These are phyloP conservation scores for Dynastes tityus DNA, from an alignment of 2,888 invertebrate species.

Conservation along the genomic window DNA sequence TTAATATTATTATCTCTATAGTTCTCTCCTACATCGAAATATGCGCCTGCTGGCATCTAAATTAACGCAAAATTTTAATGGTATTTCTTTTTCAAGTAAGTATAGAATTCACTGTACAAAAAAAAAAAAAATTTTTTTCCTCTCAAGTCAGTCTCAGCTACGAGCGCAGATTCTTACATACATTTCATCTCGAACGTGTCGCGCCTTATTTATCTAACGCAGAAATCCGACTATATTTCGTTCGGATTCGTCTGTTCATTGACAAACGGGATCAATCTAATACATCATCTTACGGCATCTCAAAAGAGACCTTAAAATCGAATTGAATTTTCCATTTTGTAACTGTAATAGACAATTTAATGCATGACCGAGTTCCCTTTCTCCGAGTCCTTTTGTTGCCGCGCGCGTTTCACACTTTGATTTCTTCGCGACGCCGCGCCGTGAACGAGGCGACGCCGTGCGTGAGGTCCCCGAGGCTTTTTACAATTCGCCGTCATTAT, in stretches of 20 bases:
- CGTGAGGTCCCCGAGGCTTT: background rate
- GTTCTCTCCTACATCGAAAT: too few species aligned
- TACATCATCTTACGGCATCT: constrained; percentile 26
- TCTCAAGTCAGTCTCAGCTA: too few species aligned
- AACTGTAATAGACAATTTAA: constrained; percentile 46
- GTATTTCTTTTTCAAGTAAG: too few species aligned
- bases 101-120: too few species aligned
- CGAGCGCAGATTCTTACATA: too few species aligned
- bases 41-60: too few species aligned
- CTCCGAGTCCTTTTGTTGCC: constrained; percentile 16
- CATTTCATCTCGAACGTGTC: too few species aligned
- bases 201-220: too few species aligned
- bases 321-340: constrained; percentile 46
- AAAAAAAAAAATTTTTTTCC: too few species aligned
- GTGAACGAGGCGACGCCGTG: background rate
- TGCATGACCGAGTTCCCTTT: constrained; percentile 27
- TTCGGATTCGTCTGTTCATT: constrained; percentile 12
- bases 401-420: constrained; percentile 20
- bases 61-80: too few species aligned
- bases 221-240: too few species aligned
- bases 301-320: constrained; percentile 42
- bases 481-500: constrained; percentile 2
- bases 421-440: constrained; percentile 4
- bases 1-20: too few species aligned
- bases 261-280: constrained; percentile 38